Percentiles rank a stretch among this genome's conserved stretches.
phyloP scores from a whole-genome alignment of 2,113 vertebrate genomes.

The Struthio camelus region DNA sequence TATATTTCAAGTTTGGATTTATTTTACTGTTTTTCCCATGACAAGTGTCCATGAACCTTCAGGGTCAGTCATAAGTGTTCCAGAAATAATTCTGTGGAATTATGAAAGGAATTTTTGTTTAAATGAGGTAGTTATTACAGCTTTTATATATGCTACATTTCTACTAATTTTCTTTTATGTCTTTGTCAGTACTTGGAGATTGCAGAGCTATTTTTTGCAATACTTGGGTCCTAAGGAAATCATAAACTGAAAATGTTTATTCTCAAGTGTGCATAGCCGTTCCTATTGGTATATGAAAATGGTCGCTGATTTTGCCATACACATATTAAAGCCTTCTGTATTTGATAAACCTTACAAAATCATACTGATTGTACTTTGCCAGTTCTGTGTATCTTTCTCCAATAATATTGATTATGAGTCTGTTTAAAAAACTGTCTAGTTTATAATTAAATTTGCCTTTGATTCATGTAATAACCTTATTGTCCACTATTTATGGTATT shows the following conservation, averaged over 20 bases:
- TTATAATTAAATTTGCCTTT: neutral
- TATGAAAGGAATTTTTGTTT: neutral
- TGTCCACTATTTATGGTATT: neutral
- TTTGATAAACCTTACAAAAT: neutral
- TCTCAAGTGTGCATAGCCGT: neutral
- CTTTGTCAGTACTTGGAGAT: slow-evolving; percentile 12
- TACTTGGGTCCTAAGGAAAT: neutral
- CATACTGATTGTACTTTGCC: neutral
- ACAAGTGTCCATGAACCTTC: neutral
- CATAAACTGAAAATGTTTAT: neutral
- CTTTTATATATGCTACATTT: neutral
- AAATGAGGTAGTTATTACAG: neutral
- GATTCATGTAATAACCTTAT: neutral
- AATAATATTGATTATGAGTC: neutral
- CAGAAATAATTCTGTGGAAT: neutral
- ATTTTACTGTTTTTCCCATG: neutral
- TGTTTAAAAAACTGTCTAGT: neutral
- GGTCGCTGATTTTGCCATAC: neutral
- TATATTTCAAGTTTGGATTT: neutral
- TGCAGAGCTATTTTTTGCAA: neutral
- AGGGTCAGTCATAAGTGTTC: neutral
- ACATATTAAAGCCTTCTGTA: neutral
- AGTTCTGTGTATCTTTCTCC: neutral
- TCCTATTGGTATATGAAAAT: neutral
- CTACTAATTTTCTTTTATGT: neutral